These are phyloP conservation scores for Elanus axillaris DNA, from an alignment of 2,113 vertebrate genomes.

Conservation along the genomic window DNA sequence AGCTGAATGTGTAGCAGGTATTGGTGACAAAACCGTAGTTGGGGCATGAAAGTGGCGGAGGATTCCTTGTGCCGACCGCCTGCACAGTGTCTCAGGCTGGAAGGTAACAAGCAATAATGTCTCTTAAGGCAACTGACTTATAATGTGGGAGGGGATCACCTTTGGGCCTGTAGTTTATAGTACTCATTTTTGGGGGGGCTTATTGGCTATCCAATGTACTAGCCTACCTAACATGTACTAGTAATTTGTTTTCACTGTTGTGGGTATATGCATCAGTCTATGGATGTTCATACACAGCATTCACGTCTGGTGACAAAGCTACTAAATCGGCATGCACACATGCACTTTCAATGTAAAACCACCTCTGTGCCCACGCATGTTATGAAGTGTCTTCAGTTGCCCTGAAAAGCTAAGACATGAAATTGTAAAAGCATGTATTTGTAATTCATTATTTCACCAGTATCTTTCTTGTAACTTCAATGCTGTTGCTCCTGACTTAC, in stretches of 20 bases:
- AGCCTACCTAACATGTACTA: neutral
- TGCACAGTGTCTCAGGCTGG: fast-evolving
- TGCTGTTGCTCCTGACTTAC: constrained; percentile 1
- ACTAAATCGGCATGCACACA: fast-evolving
- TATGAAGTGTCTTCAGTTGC: neutral
- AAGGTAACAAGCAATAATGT: neutral
- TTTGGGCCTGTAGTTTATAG: neutral
- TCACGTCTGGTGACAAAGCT: neutral
- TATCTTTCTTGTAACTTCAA: neutral
- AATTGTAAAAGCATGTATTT: neutral
- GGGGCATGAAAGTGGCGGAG: neutral
- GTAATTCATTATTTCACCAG: neutral
- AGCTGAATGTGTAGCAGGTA: neutral
- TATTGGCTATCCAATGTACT: no score
- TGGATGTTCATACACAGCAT: fast-evolving
- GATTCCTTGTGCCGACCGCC: neutral
- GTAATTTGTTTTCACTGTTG: neutral
- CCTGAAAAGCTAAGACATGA: neutral
- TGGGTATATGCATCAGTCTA: fast-evolving
- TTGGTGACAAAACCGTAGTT: fast-evolving
- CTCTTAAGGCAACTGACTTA: neutral
- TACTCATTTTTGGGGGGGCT: neutral
- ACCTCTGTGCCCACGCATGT: fast-evolving
- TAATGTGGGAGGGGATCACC: neutral
- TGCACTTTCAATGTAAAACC: neutral